Percentiles rank a stretch among this genome's conserved stretches.
Conservation (phyloP, 1,140 invertebrate genomes). For the Drosophila sechellia region DNA sequence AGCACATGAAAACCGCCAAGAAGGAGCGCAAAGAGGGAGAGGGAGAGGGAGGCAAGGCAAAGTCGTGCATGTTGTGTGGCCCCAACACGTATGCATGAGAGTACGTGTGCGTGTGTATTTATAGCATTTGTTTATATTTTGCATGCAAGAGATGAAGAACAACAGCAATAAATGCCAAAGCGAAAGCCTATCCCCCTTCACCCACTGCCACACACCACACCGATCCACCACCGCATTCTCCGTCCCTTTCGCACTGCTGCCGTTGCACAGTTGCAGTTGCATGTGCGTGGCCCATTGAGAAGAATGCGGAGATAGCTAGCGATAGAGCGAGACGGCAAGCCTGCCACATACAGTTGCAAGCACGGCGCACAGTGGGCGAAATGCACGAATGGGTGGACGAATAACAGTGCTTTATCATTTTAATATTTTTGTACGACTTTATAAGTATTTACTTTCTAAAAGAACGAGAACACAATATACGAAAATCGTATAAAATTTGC, state of each 20-base stretch:
- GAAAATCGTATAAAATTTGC: not conserved
- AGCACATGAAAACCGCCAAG: conserved; percentile 6
- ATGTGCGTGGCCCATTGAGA: conserved; percentile 49
- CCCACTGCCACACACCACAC: too few relatives aligned
- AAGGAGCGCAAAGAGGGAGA: not conserved
- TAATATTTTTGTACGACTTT: too few relatives aligned
- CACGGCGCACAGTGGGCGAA: conserved; percentile 19
- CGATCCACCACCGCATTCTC: too few relatives aligned
- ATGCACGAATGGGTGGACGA: not conserved
- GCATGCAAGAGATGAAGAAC: conserved; percentile 55
- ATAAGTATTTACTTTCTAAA: too few relatives aligned
- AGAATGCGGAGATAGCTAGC: conserved; percentile 28
- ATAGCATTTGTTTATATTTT: conserved; percentile 82
- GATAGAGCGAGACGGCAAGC: conserved; percentile 23
- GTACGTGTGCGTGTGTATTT: conserved; percentile 68
- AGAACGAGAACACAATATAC: too few relatives aligned
- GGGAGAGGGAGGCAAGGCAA: not conserved
- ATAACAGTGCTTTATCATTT: too few relatives aligned
- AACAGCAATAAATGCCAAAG: conserved; percentile 27
- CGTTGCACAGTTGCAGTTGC: conserved; percentile 22
- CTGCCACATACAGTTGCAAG: conserved; percentile 38
- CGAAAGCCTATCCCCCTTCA: not conserved
- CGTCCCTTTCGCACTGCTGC: conserved; percentile 17
- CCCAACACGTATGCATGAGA: conserved; percentile 35
- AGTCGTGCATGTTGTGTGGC: conserved; percentile 48